Base-by-base conservation (phyloP, 1,140 invertebrate genomes). In the Orchesella cincta region DNA sequence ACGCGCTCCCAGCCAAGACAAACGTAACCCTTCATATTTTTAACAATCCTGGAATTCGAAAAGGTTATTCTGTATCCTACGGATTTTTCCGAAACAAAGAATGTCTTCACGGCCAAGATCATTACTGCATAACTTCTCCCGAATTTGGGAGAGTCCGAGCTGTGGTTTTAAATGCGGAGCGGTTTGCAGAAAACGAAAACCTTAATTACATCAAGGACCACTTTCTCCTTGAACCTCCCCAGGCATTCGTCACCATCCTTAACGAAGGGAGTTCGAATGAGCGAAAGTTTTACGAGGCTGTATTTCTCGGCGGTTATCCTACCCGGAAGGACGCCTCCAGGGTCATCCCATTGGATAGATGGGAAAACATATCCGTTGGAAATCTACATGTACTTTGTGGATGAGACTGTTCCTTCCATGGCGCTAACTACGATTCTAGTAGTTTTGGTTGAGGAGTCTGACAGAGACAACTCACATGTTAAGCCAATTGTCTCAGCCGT, bases 311-410 rank as follows among this genome's bases (percentile, higher is more conserved):
- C 67, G 67, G 34, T 16, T 71, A 36, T 14, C 12, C 46, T n/a
- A n/a, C 46, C n/a, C 29, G 29, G 8, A 18, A 18, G 26, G 3
- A 26, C 16, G 8, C 29, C 29, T 5, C 16, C 3, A 31, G 16
- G 67, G 34, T 8, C 29, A 12, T 34, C 29, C 3, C 67, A 71
- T 36, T 2, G 2, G 16, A 71, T 71, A 14, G 67, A 71, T 26
- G 67, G 67, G 26, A 71, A 71, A 33, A 14, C 3, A 29, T 71
- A 71, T 71, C 67, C 67, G 14, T 18, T 71, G 67, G 67, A 71
- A 26, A 71, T 71, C 23, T 71, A 71, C 67, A 71, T 71, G 67
- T 71, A 31, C 23, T 71, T 71, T 26, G 12, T 71, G 67, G 67
- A 71, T 29, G 67, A 71, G 31, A 71, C 67, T 3, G 34, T 71